Evolutionary conservation across 2,797 vertebrate genomes (phyloP).

Genomic region (Rhinella marina): DNA sequence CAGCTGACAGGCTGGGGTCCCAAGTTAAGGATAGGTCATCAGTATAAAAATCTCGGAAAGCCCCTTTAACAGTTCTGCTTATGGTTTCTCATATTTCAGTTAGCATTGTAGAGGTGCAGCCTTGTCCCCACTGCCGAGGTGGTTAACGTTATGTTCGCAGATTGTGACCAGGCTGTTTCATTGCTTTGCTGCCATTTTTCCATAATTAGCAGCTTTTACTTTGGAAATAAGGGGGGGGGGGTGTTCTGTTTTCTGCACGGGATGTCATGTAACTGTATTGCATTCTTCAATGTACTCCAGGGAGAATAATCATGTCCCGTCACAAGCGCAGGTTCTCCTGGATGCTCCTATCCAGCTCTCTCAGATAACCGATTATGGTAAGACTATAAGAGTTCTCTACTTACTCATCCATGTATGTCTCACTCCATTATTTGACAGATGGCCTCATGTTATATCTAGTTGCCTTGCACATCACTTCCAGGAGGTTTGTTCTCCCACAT

Average conservation of each 20-base stretch:
- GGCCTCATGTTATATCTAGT: not conserved
- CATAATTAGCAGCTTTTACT: too few species aligned
- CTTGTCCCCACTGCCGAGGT: too few species aligned
- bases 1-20: too few species aligned
- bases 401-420: not conserved
- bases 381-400: constrained; percentile 55
- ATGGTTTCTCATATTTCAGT: too few species aligned
- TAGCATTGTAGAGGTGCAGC: too few species aligned
- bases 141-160: too few species aligned
- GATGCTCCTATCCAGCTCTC: constrained; percentile 92
- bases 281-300: not conserved
- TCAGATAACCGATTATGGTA: constrained; percentile 81
- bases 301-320: constrained; percentile 41
- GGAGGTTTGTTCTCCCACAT: not conserved
- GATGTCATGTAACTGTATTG: not conserved
- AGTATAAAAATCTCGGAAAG: too few species aligned
- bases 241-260: not conserved
- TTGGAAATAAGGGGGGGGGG: too few species aligned
- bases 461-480: not conserved
- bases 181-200: too few species aligned
- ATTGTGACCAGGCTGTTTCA: too few species aligned
- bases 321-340: constrained; percentile 81
- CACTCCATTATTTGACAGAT: not conserved
- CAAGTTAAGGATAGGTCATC: too few species aligned
- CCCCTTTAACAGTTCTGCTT: too few species aligned